Conservation (phyloP, 2,113 vertebrate genomes). For the Chauna torquata region DNA sequence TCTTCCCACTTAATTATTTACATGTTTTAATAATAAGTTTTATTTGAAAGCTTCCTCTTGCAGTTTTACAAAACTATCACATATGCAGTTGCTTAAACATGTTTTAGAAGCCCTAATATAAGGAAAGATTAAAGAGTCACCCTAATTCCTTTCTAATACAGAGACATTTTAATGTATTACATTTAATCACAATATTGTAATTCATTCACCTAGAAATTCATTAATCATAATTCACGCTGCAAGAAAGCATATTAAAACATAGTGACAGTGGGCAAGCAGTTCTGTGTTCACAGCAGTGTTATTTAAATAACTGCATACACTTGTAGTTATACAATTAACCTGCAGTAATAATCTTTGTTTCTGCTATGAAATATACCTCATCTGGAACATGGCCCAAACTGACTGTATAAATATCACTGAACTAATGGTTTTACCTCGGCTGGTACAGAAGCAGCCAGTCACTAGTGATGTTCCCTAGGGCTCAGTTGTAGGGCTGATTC, state of each 20-base stretch:
- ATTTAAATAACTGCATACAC: not conserved
- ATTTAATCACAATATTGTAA: conserved; percentile 41
- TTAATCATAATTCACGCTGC: conserved; percentile 47
- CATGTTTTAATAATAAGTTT: not conserved
- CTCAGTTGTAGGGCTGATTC: not conserved
- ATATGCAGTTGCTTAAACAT: not conserved
- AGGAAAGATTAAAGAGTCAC: not conserved
- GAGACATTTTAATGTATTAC: conserved; percentile 20
- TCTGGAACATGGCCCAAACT: not conserved
- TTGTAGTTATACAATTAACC: conserved; percentile 26
- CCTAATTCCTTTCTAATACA: not conserved
- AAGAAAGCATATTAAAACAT: conserved; percentile 15
- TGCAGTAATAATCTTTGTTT: conserved; percentile 3
- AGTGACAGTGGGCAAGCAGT: not conserved
- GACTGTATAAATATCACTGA: conserved; percentile 24
- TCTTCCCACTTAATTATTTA: not conserved
- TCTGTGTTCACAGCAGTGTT: not conserved
- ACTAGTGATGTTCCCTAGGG: not conserved
- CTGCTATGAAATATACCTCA: not conserved
- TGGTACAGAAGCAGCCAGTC: not conserved
- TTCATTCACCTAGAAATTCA: conserved; percentile 52
- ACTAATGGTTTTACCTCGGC: not conserved
- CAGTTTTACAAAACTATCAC: not conserved
- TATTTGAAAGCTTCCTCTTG: not conserved
- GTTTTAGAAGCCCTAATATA: not conserved